Base-by-base conservation (phyloP, 2,888 invertebrate species). In the Linyphia triangularis region DNA sequence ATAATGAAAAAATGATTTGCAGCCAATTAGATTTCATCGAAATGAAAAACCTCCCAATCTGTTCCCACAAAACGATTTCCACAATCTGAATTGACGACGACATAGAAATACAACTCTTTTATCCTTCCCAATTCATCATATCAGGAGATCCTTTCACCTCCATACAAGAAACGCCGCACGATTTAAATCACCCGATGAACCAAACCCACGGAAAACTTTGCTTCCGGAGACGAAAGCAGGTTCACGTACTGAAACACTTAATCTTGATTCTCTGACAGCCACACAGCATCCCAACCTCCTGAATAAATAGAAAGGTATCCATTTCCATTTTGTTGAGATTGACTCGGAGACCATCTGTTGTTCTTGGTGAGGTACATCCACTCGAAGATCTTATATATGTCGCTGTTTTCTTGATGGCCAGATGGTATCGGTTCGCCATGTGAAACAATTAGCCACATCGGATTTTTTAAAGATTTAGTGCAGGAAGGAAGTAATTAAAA, bases 221-320 rank as follows among this genome's bases (percentile, higher is more conserved):
- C 69, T 81, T 81, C 79, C 79, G 69, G 79, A 24, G 40, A n/a
- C 10, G 51, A 3, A 51, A n/a, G 13, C 51, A 51, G n/a, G 16
- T 26, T 30, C 77, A 37, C 77, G 43, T 40, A 67, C n/a, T 67
- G 43, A 16, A 40, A 5, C 33, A 59, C 82, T 82, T 82, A 82
- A 82, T 82, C 82, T 82, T 57, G 16, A 10, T 3, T 13, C 26
- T 22, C 61, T 82, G 82, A 82, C 82, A 82, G 70, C 51, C 51
- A n/a, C 9, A 33, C 16, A 51, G 59, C 69, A 30, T 13, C 43
- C 19, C n/a, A n/a, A 7, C 30, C 30, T 69, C 40, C 26, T 40
- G 77, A 63, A 77, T 24, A 37, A 77, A 77, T 16, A 77, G 40
- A 61, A 40, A 43, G 63, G 43, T 77, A 77, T 77, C 77, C 63